phyloP scores from a whole-genome alignment of 2,888 invertebrate genomes.

The Mamestra brassicae region DNA sequence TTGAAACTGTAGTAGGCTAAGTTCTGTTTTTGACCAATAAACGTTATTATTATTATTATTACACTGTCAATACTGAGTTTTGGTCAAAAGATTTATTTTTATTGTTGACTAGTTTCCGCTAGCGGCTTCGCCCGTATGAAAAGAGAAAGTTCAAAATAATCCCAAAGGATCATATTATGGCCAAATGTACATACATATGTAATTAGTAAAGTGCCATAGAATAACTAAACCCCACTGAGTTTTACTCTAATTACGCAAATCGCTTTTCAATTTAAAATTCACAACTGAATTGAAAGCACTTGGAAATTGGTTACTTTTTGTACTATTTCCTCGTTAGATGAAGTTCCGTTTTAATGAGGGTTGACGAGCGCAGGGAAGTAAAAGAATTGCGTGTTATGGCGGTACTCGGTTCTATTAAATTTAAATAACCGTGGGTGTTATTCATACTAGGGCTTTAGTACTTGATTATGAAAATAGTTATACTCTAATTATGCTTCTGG shows the following conservation, averaged over 20 bases:
- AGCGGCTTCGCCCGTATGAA: too few relatives aligned
- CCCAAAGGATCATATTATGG: too few relatives aligned
- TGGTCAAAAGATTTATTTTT: too few relatives aligned
- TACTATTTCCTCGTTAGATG: constrained; percentile 48
- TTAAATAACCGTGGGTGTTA: constrained; percentile 28
- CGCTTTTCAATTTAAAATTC: not conserved
- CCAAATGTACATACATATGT: too few relatives aligned
- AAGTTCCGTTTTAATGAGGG: constrained; percentile 53
- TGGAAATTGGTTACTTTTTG: constrained; percentile 51
- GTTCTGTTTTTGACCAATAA: too few relatives aligned
- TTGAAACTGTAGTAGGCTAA: too few relatives aligned
- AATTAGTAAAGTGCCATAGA: not conserved
- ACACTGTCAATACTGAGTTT: too few relatives aligned
- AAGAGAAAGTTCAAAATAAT: too few relatives aligned
- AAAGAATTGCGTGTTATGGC: constrained; percentile 25
- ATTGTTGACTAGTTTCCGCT: too few relatives aligned
- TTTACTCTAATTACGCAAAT: not conserved
- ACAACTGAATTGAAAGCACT: constrained; percentile 35
- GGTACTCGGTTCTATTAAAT: constrained; percentile 34
- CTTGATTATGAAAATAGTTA: not conserved
- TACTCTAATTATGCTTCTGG: not conserved
- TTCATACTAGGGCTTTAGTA: constrained; percentile 8
- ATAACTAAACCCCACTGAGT: not conserved
- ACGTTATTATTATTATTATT: too few relatives aligned
- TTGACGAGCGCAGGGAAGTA: constrained; percentile 22